Base-by-base conservation (phyloP, 1,140 invertebrate species). In the Atopsyche davidsoni region DNA sequence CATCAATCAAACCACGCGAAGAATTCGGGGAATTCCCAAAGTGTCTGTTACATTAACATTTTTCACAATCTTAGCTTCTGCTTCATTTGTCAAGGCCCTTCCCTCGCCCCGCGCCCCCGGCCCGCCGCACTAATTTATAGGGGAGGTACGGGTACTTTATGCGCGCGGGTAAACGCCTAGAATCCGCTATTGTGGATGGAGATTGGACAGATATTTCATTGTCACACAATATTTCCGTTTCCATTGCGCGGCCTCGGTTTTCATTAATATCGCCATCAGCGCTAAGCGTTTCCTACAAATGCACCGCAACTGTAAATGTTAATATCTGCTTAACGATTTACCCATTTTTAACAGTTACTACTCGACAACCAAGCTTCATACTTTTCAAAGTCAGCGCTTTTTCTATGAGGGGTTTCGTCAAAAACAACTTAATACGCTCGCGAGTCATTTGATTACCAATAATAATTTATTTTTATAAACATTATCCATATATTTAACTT, bases 121-220 rank as follows among this genome's bases (percentile, higher is more conserved):
- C n/a, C 36, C 11, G 22, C 28, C 41, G 24, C 48, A 44, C 34
- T 51, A 51, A 51, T 51, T 51, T 51, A 51, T 43, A 45, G 41
- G 28, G 32, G 22, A 51, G 31, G 48, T 25, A 42, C 24, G 22
- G 9, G 19, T 36, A 51, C 28, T 44, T 28, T 38, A 41, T 51
- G 45, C 28, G 39, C 23, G 41, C 40, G 48, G 10, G 17, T 56
- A 47, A 55, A 55, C 32, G 47, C 32, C 45, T 50, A 39, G 38
- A 46, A 34, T 51, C 31, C 36, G 38, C 53, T 43, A 51, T 56
- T 51, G 53, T 51, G 45, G 48, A 51, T 56, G 21, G 48, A 57
- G 55, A 57, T 57, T 57, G 55, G 40, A 52, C 51, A 45, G 46
- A 53, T 57, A 57, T 53, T 57, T 57, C 55, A 57, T 49, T 57